These are phyloP conservation scores for Callorhinus ursinus DNA, from an alignment of 2,113 vertebrate genomes.

Conservation along the genomic window DNA sequence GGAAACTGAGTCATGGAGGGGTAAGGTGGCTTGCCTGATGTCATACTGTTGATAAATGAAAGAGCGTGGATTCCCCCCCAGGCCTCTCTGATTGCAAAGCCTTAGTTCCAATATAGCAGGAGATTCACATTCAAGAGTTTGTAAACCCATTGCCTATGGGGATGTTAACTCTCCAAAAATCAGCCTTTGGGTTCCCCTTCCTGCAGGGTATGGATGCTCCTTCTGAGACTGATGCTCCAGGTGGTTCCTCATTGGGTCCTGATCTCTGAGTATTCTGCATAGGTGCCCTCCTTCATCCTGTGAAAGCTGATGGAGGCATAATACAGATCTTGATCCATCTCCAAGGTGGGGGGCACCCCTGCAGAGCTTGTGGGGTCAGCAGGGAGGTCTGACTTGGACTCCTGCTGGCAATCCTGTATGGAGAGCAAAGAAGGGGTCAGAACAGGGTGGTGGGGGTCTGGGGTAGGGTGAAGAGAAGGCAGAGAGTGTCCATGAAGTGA, in stretches of 20 bases:
- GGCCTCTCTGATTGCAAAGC: neutral
- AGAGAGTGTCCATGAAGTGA: neutral
- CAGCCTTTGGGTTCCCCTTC: neutral
- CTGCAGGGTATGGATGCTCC: accelerated
- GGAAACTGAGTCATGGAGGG: neutral
- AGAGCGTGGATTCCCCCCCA: neutral
- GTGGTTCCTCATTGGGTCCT: neutral
- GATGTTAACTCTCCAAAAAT: too few species aligned
- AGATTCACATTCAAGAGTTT: neutral
- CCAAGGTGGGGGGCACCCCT: accelerated
- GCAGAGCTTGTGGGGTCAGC: neutral
- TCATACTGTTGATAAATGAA: neutral
- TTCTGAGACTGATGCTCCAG: accelerated
- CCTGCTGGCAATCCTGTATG: neutral
- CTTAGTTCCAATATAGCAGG: neutral
- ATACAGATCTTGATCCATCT: neutral
- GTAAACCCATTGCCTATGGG: neutral
- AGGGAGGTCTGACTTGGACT: too few species aligned
- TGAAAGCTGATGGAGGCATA: neutral
- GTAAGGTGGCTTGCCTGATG: neutral
- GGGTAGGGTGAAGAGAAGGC: too few species aligned
- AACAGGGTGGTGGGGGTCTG: accelerated
- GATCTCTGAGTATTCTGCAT: neutral
- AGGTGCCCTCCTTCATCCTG: accelerated
- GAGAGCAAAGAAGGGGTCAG: neutral